Conservation (phyloP, 2,113 vertebrate genomes). For the Rhynchomys soricoides region DNA sequence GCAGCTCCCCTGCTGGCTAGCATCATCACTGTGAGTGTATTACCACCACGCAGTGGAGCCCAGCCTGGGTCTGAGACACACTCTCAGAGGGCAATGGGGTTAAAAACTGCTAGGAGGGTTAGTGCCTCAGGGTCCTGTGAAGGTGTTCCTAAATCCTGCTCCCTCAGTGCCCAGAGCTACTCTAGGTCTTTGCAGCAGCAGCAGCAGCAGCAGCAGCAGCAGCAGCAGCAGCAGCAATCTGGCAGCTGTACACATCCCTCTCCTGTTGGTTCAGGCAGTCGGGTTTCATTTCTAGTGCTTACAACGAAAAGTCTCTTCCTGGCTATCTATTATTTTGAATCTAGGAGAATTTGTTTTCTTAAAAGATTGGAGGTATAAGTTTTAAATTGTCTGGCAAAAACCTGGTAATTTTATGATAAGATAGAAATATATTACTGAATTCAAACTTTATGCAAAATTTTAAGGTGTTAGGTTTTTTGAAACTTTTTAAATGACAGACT, state of each 20-base stretch:
- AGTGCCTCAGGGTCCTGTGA: not conserved
- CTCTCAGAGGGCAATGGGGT: not conserved
- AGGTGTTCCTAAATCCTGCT: not conserved
- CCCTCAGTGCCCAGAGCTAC: not conserved
- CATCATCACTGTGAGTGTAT: not conserved
- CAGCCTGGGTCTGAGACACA: not conserved
- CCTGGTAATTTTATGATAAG: conserved; percentile 11
- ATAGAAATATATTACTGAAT: not conserved
- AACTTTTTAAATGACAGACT: conserved; percentile 16
- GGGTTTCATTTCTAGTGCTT: conserved; percentile 27
- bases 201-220: not conserved
- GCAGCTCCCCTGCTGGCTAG: not conserved
- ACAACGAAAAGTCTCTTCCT: conserved; percentile 6
- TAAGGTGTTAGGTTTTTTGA: not conserved
- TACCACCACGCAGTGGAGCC: not conserved
- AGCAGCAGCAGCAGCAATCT: not conserved
- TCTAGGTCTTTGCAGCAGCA: not conserved
- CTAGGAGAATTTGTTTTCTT: conserved; percentile 9
- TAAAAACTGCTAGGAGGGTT: not conserved
- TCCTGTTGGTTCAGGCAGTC: not conserved
- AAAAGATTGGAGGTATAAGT: not conserved
- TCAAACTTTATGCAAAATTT: conserved; percentile 33
- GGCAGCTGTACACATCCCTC: not conserved
- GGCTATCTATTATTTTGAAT: not conserved
- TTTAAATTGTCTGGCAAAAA: conserved; percentile 24